phyloP scores from a whole-genome alignment of 2,113 vertebrate genomes.

The Rhipidura dahli region DNA sequence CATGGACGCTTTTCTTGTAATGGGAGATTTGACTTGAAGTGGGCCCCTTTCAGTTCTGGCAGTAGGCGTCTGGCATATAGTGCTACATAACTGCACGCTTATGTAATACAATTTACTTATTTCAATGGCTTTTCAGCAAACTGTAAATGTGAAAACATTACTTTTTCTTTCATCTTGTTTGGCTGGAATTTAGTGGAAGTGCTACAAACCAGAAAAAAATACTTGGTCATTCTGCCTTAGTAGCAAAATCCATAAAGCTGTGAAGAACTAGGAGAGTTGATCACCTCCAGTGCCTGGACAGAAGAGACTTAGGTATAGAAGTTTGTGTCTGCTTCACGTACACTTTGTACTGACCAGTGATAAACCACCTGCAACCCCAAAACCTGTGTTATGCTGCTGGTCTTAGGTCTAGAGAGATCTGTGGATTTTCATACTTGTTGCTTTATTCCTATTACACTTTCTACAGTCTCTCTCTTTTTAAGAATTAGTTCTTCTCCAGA shows the following conservation, averaged over 20 bases:
- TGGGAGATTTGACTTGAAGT: slow-evolving; percentile 57
- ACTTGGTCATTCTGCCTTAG: background rate
- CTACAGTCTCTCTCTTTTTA: background rate
- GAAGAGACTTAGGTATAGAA: background rate
- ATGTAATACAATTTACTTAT: slow-evolving; percentile 32
- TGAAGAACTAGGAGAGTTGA: background rate
- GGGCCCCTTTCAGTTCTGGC: slow-evolving; percentile 55
- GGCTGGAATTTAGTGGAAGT: background rate
- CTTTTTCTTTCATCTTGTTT: slow-evolving; percentile 23
- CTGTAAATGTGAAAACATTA: background rate
- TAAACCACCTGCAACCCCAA: background rate
- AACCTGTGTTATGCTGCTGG: background rate
- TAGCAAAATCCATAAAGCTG: background rate
- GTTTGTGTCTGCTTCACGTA: background rate
- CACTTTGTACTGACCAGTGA: background rate
- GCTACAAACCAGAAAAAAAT: slow-evolving; percentile 11
- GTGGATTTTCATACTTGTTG: background rate
- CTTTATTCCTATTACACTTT: background rate
- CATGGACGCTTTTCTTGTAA: slow-evolving; percentile 40
- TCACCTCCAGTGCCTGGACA: background rate
- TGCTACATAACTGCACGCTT: slow-evolving; percentile 51
- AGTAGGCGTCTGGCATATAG: background rate
- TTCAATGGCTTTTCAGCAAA: slow-evolving; percentile 46
- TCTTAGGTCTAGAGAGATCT: background rate
- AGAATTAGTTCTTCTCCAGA: background rate